These are phyloP conservation scores for Caenorhabditis imperialis DNA, from an alignment of 2,888 invertebrate species.

Conservation along the genomic window DNA sequence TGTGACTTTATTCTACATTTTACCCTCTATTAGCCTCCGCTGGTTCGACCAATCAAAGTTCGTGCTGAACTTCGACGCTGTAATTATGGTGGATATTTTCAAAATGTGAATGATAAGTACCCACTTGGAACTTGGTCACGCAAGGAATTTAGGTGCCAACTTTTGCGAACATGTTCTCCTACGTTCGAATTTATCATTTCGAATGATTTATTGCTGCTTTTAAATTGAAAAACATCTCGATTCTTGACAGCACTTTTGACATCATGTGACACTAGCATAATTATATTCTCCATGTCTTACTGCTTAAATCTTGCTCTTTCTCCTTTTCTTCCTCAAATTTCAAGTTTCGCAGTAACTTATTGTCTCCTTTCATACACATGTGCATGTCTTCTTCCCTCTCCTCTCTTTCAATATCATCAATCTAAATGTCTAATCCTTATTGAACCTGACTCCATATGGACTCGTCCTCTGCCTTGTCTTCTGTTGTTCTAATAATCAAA, in stretches of 20 bases:
- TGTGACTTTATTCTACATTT: constrained; percentile 49
- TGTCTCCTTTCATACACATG: neutral
- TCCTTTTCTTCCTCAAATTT: constrained; percentile 21
- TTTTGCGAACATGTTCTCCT: too few species aligned
- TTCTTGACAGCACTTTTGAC: constrained; percentile 7
- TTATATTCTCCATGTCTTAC: constrained; percentile 9
- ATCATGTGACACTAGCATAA: constrained; percentile 37
- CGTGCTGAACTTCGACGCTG: too few species aligned
- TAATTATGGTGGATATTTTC: too few species aligned
- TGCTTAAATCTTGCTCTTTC: neutral
- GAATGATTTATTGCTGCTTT: too few species aligned
- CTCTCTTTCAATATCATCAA: constrained; percentile 2
- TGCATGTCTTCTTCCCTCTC: constrained; percentile 16
- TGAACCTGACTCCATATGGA: constrained; percentile 40
- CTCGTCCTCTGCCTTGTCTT: neutral
- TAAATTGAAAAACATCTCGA: too few species aligned
- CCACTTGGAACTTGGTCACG: too few species aligned
- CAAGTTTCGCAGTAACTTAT: neutral
- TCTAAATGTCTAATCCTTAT: constrained; percentile 21
- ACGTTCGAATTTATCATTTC: too few species aligned
- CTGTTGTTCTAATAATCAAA: constrained; percentile 28
- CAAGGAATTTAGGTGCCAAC: too few species aligned
- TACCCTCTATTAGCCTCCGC: constrained; percentile 50
- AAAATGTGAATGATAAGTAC: too few species aligned
- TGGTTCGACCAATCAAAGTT: too few species aligned